Base-by-base conservation (phyloP, 2,113 vertebrate genomes). In the Smithornis capensis region DNA sequence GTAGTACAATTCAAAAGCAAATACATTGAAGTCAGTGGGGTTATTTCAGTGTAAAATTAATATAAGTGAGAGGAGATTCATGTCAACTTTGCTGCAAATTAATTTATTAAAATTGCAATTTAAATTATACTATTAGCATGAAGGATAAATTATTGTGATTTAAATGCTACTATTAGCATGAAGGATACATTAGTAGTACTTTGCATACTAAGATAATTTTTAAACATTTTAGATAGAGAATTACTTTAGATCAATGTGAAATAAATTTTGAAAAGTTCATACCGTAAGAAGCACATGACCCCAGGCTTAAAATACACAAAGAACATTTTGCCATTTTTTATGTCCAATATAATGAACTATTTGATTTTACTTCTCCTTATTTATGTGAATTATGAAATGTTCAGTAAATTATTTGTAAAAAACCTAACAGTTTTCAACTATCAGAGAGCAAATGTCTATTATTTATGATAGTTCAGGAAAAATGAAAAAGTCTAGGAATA, bases 141-240 rank as follows among this genome's bases (percentile, higher is more conserved):
- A 69, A 89, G 68, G 55, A 80, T 92, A 92, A 93, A 76, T 94
- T 90, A 85, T 59, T 81, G 65, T 83, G 71, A 73, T 91, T 89
- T 89, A 84, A 91, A 60, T 71, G 7, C 53, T 79, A 65, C 65
- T 91, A 60, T 90, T 94, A 87, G 40, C 85, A 62, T 90, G 82
- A 76, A 83, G 63, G 55, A 88, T 92, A 88, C 92, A 86, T 95
- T 86, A 81, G 47, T 83, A 83, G 77, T 92, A 92, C 63, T 96
- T 94, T 62, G 31, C 25, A 3, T 80, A 65, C 35, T 4, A 1
- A 92, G 63, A 67, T 76, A 56, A 82, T 81, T 86, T 95, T 76
- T 25, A 38, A 84, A 53, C 8, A 42, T 73, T 87, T 87, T 89
- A 75, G 42, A 77, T 28, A 49, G 25, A 87, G 47, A 77, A 16